Evolutionary conservation across 2,888 invertebrate genomes (phyloP).

Genomic region (Apotomis capreana): DNA sequence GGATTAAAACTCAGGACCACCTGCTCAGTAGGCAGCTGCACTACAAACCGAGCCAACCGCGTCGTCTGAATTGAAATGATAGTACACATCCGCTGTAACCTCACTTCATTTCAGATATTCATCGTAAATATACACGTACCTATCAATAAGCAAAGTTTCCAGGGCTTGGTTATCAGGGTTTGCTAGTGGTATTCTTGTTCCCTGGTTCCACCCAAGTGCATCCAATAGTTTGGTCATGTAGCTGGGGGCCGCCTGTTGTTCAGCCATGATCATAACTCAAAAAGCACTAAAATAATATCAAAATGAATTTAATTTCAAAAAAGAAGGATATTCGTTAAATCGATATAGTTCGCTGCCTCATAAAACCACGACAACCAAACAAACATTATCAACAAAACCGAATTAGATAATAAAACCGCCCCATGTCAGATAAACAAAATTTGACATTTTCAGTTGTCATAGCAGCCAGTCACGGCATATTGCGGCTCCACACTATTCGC

Average conservation of each 20-base stretch:
- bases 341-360: constrained; percentile 19
- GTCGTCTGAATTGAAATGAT: not conserved
- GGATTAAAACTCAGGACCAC: too few species aligned
- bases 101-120: too few species aligned
- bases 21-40: too few species aligned
- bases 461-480: not conserved
- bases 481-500: too few species aligned
- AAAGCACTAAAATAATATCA: constrained; percentile 6
- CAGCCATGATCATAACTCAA: constrained; percentile 55
- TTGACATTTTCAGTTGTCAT: not conserved
- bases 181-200: constrained; percentile 91
- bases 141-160: constrained; percentile 67
- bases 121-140: constrained; percentile 52
- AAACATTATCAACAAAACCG: constrained; percentile 2
- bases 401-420: not conserved
- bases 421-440: not conserved
- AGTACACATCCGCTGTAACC: not conserved
- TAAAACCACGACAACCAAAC: constrained; percentile 31
- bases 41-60: too few species aligned
- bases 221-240: constrained; percentile 86
- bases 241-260: constrained; percentile 59
- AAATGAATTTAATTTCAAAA: constrained; percentile 24
- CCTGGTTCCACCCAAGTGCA: constrained; percentile 89
- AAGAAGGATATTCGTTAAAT: constrained; percentile 14
- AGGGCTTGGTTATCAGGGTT: constrained; percentile 86